phyloP scores from a whole-genome alignment of 2,113 vertebrate species.

The Holacanthus passer region DNA sequence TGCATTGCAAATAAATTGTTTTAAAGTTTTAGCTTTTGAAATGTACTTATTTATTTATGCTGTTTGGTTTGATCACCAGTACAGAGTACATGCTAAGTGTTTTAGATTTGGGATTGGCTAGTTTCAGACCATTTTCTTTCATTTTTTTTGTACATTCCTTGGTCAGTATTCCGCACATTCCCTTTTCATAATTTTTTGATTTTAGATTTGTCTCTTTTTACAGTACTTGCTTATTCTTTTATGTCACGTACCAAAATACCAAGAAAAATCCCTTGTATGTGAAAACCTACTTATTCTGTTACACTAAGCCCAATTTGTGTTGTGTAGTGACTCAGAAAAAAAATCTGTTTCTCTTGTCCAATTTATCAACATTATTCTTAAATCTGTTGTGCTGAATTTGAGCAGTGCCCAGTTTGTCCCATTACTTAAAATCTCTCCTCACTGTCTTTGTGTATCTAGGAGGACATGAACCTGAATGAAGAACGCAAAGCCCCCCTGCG shows the following conservation, averaged over 20 bases:
- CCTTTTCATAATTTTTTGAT: too few relatives aligned
- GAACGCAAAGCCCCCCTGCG: slow-evolving; percentile 95
- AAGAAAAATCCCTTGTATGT: not conserved
- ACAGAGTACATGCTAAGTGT: too few relatives aligned
- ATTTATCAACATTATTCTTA: not conserved
- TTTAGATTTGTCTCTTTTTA: too few relatives aligned
- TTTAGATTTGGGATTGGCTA: too few relatives aligned
- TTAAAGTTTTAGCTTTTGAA: slow-evolving; percentile 15
- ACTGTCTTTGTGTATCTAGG: slow-evolving; percentile 79
- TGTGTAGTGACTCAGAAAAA: not conserved
- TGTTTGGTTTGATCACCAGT: too few relatives aligned
- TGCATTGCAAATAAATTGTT: not conserved
- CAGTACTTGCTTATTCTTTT: not conserved
- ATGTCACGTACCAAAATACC: not conserved
- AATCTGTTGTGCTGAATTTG: too few relatives aligned
- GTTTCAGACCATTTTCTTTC: not conserved
- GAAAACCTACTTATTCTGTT: not conserved
- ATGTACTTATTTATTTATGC: too few relatives aligned
- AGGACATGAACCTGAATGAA: slow-evolving; percentile 99
- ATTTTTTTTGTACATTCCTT: not conserved
- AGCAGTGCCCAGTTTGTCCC: not conserved
- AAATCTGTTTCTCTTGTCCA: slow-evolving; percentile 1
- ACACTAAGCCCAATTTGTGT: too few relatives aligned
- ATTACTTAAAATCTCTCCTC: not conserved
- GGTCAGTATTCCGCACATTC: not conserved